These are phyloP conservation scores for Lutjanus campechanus DNA, from an alignment of 2,797 vertebrate species.

Conservation along the genomic window DNA sequence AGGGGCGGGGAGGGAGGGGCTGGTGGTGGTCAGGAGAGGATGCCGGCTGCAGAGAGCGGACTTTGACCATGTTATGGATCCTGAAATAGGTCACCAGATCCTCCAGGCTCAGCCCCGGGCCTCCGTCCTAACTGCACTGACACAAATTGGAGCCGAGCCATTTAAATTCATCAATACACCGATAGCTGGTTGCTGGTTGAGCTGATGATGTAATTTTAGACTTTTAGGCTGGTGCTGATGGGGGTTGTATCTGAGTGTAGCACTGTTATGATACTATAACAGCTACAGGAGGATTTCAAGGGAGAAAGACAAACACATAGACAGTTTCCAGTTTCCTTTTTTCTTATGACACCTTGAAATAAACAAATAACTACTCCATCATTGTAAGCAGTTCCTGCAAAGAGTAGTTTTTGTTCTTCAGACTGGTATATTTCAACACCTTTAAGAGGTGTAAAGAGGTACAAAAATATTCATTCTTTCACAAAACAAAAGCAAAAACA, in stretches of 20 bases:
- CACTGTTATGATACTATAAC: neutral
- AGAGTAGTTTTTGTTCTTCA: no score
- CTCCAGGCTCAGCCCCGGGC: constrained; percentile 37
- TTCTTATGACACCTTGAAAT: no score
- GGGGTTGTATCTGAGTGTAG: neutral
- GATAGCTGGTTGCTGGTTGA: constrained; percentile 41
- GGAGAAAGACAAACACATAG: no score
- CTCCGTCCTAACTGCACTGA: constrained; percentile 21
- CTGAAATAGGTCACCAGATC: constrained; percentile 74
- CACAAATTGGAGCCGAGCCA: constrained; percentile 54
- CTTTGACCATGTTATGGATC: constrained; percentile 60
- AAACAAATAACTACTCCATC: no score
- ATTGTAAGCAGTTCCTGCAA: no score
- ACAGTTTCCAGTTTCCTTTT: no score
- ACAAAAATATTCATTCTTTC: no score
- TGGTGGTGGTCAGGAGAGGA: constrained; percentile 29
- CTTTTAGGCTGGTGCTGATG: constrained; percentile 11
- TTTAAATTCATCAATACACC: constrained; percentile 71
- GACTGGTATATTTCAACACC: no score
- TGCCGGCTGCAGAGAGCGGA: constrained; percentile 35
- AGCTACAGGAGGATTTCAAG: neutral
- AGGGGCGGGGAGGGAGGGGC: constrained; percentile 2
- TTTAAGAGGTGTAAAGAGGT: no score
- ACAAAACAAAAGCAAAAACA: no score
- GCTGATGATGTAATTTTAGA: constrained; percentile 23